phyloP scores from a whole-genome alignment of 2,888 invertebrate species.

The Argyresthia albistria region DNA sequence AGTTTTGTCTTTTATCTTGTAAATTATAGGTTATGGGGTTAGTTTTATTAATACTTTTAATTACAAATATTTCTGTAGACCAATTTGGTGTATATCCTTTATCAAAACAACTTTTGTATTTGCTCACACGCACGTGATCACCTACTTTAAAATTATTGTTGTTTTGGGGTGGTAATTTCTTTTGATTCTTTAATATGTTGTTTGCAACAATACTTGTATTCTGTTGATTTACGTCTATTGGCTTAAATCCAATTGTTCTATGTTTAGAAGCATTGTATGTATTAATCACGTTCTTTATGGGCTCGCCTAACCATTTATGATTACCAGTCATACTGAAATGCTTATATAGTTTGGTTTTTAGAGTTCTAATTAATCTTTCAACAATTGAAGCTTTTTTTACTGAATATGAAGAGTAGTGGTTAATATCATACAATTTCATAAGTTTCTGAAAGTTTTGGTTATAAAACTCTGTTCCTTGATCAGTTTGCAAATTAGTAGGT shows the following conservation, averaged over 20 bases:
- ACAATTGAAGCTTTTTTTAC: constrained; percentile 7
- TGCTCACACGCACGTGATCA: constrained; percentile 17
- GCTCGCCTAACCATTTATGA: constrained; percentile 7
- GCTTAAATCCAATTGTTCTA: neutral
- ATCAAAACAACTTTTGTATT: constrained; percentile 14
- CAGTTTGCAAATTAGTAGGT: constrained; percentile 14
- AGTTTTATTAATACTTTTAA: constrained; percentile 17
- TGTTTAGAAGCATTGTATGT: constrained; percentile 2
- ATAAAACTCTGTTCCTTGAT: constrained; percentile 13
- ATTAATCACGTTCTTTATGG: neutral
- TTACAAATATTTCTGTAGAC: constrained; percentile 21
- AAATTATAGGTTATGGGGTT: constrained; percentile 19
- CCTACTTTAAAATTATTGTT: constrained; percentile 13
- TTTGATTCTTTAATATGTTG: neutral
- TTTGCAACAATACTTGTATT: neutral
- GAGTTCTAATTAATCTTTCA: constrained; percentile 12
- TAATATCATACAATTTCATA: neutral
- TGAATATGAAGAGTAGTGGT: constrained; percentile 3
- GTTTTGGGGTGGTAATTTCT: neutral
- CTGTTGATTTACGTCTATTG: neutral
- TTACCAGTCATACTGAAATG: constrained; percentile 7
- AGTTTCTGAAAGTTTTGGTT: constrained; percentile 2
- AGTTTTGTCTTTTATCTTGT: constrained; percentile 18
- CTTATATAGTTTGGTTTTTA: constrained; percentile 8
- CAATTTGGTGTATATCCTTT: constrained; percentile 23